Percentiles rank a stretch among this genome's conserved stretches.
These are phyloP conservation scores for Drosophila neotestacea DNA, from an alignment of 2,888 invertebrate species.

Conservation along the genomic window DNA sequence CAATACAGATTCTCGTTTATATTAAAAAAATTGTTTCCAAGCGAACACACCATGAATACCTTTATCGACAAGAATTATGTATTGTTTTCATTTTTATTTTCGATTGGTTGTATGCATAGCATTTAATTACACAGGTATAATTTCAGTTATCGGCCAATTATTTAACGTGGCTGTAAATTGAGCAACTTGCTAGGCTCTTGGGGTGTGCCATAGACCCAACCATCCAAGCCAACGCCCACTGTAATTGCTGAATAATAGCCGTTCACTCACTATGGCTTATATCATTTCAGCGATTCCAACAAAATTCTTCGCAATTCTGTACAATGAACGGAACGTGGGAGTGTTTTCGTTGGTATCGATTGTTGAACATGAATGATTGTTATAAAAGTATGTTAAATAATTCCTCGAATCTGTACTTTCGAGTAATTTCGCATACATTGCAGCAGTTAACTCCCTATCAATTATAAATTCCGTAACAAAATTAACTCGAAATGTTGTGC, in stretches of 20 bases:
- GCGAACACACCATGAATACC: neutral
- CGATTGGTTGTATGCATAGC: neutral
- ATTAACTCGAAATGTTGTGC: slow-evolving; percentile 20
- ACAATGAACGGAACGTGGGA: neutral
- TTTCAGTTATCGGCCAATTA: slow-evolving; percentile 61
- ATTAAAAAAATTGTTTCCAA: neutral
- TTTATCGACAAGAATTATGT: neutral
- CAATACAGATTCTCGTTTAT: neutral
- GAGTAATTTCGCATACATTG: neutral
- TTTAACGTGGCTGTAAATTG: slow-evolving; percentile 49
- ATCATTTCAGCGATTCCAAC: slow-evolving; percentile 1
- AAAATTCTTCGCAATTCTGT: slow-evolving; percentile 5
- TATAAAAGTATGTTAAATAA: neutral
- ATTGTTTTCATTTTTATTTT: neutral
- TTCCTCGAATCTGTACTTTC: neutral
- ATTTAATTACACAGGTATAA: slow-evolving; percentile 38
- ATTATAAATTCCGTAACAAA: neutral
- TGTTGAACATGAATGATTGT: neutral
- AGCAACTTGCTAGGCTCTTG: slow-evolving; percentile 17
- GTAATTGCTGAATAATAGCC: slow-evolving; percentile 32
- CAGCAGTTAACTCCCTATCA: neutral
- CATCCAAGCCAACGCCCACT: slow-evolving; percentile 16
- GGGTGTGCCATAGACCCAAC: slow-evolving; percentile 19
- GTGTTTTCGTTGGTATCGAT: neutral
- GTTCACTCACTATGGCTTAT: neutral